Evolutionary conservation across 2,113 vertebrate species (phyloP).

Genomic region (Syrrhaptes paradoxus): DNA sequence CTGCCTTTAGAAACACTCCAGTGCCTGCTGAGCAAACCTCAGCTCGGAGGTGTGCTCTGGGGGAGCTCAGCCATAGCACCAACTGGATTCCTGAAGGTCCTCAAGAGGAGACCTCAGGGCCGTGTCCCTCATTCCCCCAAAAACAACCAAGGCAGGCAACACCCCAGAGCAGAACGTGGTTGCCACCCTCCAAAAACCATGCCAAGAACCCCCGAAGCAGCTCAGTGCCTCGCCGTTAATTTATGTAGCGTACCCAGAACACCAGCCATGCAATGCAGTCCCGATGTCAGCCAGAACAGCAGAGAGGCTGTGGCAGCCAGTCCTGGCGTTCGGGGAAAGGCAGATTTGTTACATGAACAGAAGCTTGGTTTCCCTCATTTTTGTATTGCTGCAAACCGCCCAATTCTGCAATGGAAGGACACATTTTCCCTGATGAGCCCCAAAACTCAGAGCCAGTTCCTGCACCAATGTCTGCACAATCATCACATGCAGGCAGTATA

Average conservation of each 20-base stretch:
- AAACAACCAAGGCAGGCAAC: background rate
- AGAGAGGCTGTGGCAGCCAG: background rate
- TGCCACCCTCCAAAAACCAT: background rate
- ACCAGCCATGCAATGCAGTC: background rate
- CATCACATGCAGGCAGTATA: background rate
- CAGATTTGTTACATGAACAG: background rate
- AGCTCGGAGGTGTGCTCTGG: background rate
- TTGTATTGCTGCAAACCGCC: background rate
- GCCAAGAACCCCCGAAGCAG: background rate
- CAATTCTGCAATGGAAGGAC: background rate
- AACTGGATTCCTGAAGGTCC: background rate
- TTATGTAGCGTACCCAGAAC: background rate
- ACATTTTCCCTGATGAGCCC: background rate
- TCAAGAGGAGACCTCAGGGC: background rate
- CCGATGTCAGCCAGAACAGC: background rate
- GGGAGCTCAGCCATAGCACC: background rate
- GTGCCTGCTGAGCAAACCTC: background rate
- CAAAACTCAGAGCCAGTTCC: background rate
- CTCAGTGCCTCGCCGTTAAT: background rate
- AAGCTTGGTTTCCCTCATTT: background rate
- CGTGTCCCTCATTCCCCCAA: background rate
- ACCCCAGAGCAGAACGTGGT: rapidly evolving
- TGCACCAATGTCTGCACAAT: background rate
- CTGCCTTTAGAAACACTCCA: background rate
- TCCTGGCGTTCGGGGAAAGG: background rate